Evolutionary conservation across 2,797 vertebrate genomes (phyloP).

Genomic region (Alectoris magna): DNA sequence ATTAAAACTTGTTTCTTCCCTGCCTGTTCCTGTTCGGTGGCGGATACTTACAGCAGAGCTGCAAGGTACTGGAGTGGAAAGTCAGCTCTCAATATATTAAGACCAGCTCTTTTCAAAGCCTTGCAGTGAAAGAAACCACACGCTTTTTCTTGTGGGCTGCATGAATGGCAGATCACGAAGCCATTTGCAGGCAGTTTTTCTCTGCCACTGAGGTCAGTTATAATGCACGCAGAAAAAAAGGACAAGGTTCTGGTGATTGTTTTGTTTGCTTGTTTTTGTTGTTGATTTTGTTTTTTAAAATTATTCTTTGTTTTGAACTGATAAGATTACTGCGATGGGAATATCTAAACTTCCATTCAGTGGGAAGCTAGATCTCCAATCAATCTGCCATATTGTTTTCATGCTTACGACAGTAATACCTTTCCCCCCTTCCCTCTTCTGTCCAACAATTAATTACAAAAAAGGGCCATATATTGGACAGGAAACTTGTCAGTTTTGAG

Average conservation of each 20-base stretch:
- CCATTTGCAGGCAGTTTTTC: constrained; percentile 54
- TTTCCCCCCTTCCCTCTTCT: neutral
- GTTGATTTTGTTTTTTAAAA: neutral
- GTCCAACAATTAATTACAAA: neutral
- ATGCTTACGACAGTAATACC: neutral
- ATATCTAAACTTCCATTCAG: neutral
- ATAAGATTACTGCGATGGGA: neutral
- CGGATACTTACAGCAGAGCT: constrained; percentile 64
- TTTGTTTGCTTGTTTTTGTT: neutral
- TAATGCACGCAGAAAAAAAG: neutral
- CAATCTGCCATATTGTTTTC: neutral
- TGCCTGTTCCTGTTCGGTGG: constrained; percentile 62
- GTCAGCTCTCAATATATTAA: constrained; percentile 65
- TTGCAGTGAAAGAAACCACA: constrained; percentile 55
- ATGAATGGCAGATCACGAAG: constrained; percentile 9
- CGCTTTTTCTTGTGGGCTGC: constrained; percentile 42
- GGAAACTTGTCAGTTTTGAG: neutral
- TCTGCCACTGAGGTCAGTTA: constrained; percentile 12
- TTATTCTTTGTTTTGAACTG: neutral
- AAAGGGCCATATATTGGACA: neutral
- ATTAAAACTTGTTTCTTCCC: constrained; percentile 76
- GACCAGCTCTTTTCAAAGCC: constrained; percentile 59
- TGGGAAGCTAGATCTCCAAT: neutral
- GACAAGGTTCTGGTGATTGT: neutral
- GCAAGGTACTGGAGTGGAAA: constrained; percentile 70